Base-by-base conservation (phyloP, 92 coral and sea anemone genomes). In the Phenganax marumi region DNA sequence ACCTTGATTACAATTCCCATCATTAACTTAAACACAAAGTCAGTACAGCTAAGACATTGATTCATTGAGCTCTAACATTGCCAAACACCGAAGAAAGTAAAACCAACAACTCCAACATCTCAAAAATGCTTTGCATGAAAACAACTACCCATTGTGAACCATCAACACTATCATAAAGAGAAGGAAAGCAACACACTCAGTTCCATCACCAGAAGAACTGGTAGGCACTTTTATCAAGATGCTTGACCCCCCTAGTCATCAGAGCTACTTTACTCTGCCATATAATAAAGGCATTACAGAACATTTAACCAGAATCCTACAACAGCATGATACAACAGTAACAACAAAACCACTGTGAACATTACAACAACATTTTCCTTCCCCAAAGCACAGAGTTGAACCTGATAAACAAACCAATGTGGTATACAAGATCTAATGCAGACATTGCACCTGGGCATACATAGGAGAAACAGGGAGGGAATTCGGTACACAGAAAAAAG, bases 391-490 rank as follows among this genome's bases (percentile, higher is more conserved):
- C 68, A 62, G 26, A n/a, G 66, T 60, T 60, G 66, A 60, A 60
- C 66, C 14, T 1, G 11, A 8, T 12, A 60, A 60, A 60, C 66
- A 60, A 12, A 60, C 26, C n/a, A n/a, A n/a, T n/a, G 65, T 18
- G 13, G 13, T 62, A 2, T 62, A 62, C 13, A 58, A 58, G 18
- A 58, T 58, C 17, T 19, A 5, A 13, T 58, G 65, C 13, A 23
- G 21, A 58, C 7, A 58, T 8, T 58, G 5, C 6, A 58, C 17
- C 65, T 58, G 65, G 65, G 4, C 65, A 58, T 58, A 58, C 6
- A 58, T 14, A 58, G 65, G 63, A 56, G 63, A 56, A 56, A 56
- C 63, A 16, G 63, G 63, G 63, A 56, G 63, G 63, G 63, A 17
- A 56, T 56, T 56, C 63, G 12, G 18, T 12, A 56, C 63, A 16